These are phyloP conservation scores for Pteruthius melanotis DNA, from an alignment of 2,113 vertebrate genomes.

Conservation along the genomic window DNA sequence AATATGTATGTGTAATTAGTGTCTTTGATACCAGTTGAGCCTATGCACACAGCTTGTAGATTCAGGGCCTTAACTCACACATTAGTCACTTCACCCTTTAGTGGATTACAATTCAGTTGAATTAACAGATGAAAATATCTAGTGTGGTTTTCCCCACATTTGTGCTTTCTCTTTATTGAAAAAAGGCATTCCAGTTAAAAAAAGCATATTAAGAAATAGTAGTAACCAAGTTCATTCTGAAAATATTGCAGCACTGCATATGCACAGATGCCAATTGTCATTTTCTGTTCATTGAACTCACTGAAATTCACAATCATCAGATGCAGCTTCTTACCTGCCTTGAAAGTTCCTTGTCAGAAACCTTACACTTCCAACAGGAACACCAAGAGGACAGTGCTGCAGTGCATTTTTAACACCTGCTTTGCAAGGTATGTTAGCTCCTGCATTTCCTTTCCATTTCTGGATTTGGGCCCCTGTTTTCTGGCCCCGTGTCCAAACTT, in stretches of 20 bases:
- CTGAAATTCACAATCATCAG: slow-evolving; percentile 8
- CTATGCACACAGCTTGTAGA: neutral
- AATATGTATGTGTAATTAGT: neutral
- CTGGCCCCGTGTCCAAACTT: slow-evolving; percentile 73
- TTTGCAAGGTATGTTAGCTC: slow-evolving; percentile 64
- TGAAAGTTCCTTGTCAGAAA: slow-evolving; percentile 23
- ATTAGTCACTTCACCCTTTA: neutral
- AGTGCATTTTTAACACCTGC: slow-evolving; percentile 66
- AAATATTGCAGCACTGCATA: neutral
- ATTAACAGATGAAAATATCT: neutral
- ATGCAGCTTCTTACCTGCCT: neutral
- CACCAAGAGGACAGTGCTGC: slow-evolving; percentile 36
- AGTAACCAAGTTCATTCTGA: neutral
- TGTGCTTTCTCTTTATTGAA: slow-evolving; percentile 15
- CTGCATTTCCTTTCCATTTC: slow-evolving; percentile 64
- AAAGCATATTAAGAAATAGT: neutral
- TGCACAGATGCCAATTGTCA: neutral
- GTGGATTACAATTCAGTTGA: neutral
- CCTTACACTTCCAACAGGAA: slow-evolving; percentile 28
- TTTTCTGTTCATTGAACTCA: neutral
- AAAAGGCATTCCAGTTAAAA: neutral
- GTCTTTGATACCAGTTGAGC: neutral
- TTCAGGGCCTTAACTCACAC: neutral
- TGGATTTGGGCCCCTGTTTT: slow-evolving; percentile 76
- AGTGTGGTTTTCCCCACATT: neutral